These are phyloP conservation scores for Coptotermes formosanus DNA, from an alignment of 1,140 invertebrate species.

Conservation along the genomic window DNA sequence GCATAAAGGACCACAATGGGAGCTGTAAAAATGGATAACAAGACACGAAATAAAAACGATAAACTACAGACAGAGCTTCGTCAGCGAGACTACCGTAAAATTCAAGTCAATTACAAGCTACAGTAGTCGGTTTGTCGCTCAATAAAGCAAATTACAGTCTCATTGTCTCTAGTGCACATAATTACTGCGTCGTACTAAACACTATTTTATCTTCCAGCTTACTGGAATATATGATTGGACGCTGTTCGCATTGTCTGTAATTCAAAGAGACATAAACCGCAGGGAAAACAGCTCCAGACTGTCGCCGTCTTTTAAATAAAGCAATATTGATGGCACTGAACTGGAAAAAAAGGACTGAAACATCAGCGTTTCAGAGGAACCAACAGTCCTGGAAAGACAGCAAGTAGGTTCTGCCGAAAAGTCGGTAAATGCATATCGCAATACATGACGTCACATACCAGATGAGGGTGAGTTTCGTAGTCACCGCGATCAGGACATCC, in stretches of 20 bases:
- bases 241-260: neutral
- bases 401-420: no score
- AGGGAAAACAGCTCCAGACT: neutral
- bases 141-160: conserved; percentile 2
- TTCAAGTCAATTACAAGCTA: neutral
- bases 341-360: no score
- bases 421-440: no score
- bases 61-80: neutral
- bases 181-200: neutral
- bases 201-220: neutral
- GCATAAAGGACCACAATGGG: neutral
- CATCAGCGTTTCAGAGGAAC: no score
- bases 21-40: neutral
- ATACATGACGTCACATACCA: no score
- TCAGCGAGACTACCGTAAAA: neutral
- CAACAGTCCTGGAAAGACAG: no score
- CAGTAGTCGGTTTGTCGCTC: neutral
- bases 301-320: no score
- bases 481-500: no score
- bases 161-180: neutral
- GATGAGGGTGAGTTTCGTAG: no score
- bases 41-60: neutral
- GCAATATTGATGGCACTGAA: no score
- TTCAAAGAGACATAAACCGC: neutral
- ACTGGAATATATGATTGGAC: neutral